These are phyloP conservation scores for Drosophila kanekoi DNA, from an alignment of 2,888 invertebrate species.

Conservation along the genomic window DNA sequence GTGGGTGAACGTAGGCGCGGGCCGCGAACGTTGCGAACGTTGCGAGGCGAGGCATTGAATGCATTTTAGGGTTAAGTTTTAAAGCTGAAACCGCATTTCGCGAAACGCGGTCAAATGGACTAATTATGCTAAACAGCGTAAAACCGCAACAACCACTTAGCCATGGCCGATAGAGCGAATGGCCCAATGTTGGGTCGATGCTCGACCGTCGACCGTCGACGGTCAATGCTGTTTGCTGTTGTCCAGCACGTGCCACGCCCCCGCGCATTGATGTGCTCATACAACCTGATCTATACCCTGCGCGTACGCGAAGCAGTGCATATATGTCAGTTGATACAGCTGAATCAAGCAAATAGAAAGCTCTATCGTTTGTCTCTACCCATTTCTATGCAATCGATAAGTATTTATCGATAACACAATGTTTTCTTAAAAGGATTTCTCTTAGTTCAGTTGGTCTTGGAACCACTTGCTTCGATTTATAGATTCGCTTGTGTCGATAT, in stretches of 20 bases:
- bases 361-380: no score
- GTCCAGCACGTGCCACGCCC: neutral
- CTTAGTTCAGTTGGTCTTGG: no score
- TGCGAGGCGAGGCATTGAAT: conserved; percentile 27
- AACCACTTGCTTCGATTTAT: no score
- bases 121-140: conserved; percentile 81
- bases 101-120: conserved; percentile 78
- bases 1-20: no score
- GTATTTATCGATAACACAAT: no score
- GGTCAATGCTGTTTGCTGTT: conserved; percentile 13
- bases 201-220: neutral
- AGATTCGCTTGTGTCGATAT: no score
- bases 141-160: conserved; percentile 77
- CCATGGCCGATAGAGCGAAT: conserved; percentile 40
- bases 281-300: conserved; percentile 1
- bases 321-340: no score
- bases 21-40: no score
- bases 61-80: conserved; percentile 36
- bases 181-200: conserved; percentile 1
- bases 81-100: conserved; percentile 64
- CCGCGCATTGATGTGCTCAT: neutral
- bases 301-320: neutral
- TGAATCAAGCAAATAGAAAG: no score
- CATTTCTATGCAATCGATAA: no score
- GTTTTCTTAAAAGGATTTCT: no score